A percentile compares a stretch with the other conserved stretches of the same genome.
phyloP scores from a whole-genome alignment of 2,113 vertebrate species.

The Abramis brama region DNA sequence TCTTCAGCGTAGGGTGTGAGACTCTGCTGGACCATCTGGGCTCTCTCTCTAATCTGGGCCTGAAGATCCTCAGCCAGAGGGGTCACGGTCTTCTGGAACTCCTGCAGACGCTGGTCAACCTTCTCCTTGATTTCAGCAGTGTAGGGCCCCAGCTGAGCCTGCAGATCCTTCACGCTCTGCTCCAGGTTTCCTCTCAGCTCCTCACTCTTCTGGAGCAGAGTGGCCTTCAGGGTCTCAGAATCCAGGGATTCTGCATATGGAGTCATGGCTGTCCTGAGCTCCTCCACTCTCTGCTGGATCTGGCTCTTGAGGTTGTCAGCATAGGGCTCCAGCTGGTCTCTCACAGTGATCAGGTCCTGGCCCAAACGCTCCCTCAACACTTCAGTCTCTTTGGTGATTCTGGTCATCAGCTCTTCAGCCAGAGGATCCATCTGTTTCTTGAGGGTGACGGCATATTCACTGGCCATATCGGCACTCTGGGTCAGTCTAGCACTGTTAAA shows the following conservation, averaged over 20 bases:
- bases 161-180: slow-evolving; percentile 66
- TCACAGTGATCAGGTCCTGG: slow-evolving; percentile 65
- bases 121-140: slow-evolving; percentile 64
- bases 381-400: slow-evolving; percentile 66
- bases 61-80: slow-evolving; percentile 70
- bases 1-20: slow-evolving; percentile 68
- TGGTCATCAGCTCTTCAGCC: slow-evolving; percentile 64
- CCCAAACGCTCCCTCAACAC: slow-evolving; percentile 67
- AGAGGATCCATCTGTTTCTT: slow-evolving; percentile 63
- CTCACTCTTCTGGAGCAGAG: slow-evolving; percentile 65
- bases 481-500: slow-evolving; percentile 58
- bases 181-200: slow-evolving; percentile 68
- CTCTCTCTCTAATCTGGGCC: slow-evolving; percentile 62
- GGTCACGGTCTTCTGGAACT: slow-evolving; percentile 68
- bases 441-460: slow-evolving; percentile 63
- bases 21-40: slow-evolving; percentile 66
- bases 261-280: slow-evolving; percentile 70
- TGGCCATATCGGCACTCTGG: slow-evolving; percentile 62
- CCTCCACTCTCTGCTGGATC: slow-evolving; percentile 79
- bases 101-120: slow-evolving; percentile 65
- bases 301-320: slow-evolving; percentile 75
- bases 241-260: slow-evolving; percentile 62
- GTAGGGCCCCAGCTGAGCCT: slow-evolving; percentile 67
- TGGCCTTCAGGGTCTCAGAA: slow-evolving; percentile 63
- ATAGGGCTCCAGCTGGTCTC: slow-evolving; percentile 67